Base-by-base conservation (phyloP, 2,113 vertebrate genomes). In the Periophthalmus modestus region DNA sequence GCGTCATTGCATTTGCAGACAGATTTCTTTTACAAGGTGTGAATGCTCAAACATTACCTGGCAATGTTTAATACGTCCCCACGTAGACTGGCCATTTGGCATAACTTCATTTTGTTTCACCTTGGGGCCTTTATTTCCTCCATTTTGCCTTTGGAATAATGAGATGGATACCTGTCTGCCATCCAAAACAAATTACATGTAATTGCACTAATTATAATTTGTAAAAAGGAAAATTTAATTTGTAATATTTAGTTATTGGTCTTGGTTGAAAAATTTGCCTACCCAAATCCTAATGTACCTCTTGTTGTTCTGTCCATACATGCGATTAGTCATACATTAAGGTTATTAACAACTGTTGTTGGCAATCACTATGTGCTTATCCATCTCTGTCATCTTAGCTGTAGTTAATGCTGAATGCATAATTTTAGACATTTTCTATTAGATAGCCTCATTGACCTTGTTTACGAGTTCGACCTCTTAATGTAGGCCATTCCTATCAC, bases 401-500 rank as follows among this genome's bases (percentile, higher is more conserved):
- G 58, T 5, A 62, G 34, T 16, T 62, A 34, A 28, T 33, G n/a
- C 48, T 50, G 3, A 50, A 50, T 52, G 16, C 7, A 15, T 63
- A 5, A 7, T 36, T 28, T 19, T 39, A 7, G 16, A 5, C 33
- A 6, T 18, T 43, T 15, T 21, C 36, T n/a, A 11, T 43, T 21
- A 2, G 19, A 18, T 65, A 18, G 12, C 59, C 66, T 84, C 66
- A 24, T 43, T 59, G 67, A 68, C 23, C 68, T 7, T 14, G 48
- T 52, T 36, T 21, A 4, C 59, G 61, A 78, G 74, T 58, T 65
- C 16, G 24, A 52, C 52, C 21, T 34, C 23, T 43, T 48, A 24
- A 73, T 47, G 71, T 43, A 67, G 43, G 74, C 33, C 71, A 24
- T 19, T 48, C n/a, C 66, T 72, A 69, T 66, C 77, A 65, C 34